Base-by-base conservation (phyloP, 2,888 invertebrate genomes). In the Sphaerophoria rueppellii region DNA sequence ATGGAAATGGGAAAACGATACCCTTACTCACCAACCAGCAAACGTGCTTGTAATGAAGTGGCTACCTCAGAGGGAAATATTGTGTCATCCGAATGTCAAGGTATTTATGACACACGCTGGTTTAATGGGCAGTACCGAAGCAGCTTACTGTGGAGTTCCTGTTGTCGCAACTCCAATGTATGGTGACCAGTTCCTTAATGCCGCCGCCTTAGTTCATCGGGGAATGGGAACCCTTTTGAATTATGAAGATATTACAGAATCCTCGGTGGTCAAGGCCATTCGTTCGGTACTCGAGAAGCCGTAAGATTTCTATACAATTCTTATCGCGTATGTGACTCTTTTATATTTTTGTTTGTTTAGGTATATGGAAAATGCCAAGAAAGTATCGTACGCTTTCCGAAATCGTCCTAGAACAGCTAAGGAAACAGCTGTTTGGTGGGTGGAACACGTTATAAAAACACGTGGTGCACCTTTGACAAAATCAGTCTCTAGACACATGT, bases 31-130 rank as follows among this genome's bases (percentile, higher is more conserved):
- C 60, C 92, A 94, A 87, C 94, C 95, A 0, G 89, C 92, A 12
- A 96, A 96, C 89, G 93, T 96, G 58, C 92, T 94, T 89, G 90
- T 94, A 9, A 92, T 92, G 87, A 93, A 94, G 83, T 96, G 96
- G 96, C 90, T 95, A 90, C 95, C 96, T 0, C 96, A 96, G 88
- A 93, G 94, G 74, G 95, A 95, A 87, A 93, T 96, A 81, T 91
- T 96, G 58, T 94, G 96, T 94, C 95, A 96, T 89, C 94, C 94
- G 0, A 95, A 95, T 87, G 93, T 95, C 0, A 90, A 93, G 69
- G 94, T 94, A 0, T 96, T 95, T 88, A 93, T 96, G 87, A 94
- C 95, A 0, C 96, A 96, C 89, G 95, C 95, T 0, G 96, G 96
- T 0, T 93, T 95, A 88, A 93, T 96, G 88, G 95, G 96, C 67